Percentiles rank a stretch among this genome's conserved stretches.
phyloP scores from a whole-genome alignment of 2,113 vertebrate genomes.

The Diglossa brunneiventris region DNA sequence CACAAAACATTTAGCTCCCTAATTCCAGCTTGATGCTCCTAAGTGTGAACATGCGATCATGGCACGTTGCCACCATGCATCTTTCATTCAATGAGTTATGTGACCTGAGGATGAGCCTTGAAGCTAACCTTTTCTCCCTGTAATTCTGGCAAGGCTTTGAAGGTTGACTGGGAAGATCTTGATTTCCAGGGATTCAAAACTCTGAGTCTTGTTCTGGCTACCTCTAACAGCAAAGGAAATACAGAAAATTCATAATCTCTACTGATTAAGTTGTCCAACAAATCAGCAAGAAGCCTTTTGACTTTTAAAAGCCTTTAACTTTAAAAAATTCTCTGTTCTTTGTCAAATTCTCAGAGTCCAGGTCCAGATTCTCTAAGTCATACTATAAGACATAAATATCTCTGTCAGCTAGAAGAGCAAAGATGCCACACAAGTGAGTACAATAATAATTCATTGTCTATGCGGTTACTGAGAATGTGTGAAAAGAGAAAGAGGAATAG shows the following conservation, averaged over 20 bases:
- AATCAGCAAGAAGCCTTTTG: not conserved
- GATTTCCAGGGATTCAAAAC: not conserved
- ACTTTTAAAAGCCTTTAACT: not conserved
- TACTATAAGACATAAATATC: not conserved
- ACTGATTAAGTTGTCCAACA: not conserved
- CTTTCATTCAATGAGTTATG: not conserved
- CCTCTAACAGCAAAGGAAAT: not conserved
- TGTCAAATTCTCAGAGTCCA: not conserved
- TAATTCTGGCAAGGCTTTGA: not conserved
- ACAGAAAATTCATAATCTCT: not conserved
- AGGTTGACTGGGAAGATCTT: not conserved
- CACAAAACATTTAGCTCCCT: fast-evolving
- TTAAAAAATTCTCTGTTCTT: not conserved
- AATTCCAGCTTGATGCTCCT: not conserved
- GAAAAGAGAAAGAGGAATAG: not conserved
- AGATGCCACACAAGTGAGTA: not conserved
- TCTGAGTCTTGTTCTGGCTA: not conserved
- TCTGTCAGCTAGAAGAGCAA: not conserved
- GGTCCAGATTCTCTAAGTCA: not conserved
- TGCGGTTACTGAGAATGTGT: not conserved
- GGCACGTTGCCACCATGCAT: not conserved
- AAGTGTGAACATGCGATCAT: not conserved
- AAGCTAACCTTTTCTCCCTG: not conserved
- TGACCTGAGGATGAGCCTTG: not conserved
- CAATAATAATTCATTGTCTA: slow-evolving; percentile 2